Conservation (phyloP, 2,113 vertebrate species). For the Tursiops truncatus region DNA sequence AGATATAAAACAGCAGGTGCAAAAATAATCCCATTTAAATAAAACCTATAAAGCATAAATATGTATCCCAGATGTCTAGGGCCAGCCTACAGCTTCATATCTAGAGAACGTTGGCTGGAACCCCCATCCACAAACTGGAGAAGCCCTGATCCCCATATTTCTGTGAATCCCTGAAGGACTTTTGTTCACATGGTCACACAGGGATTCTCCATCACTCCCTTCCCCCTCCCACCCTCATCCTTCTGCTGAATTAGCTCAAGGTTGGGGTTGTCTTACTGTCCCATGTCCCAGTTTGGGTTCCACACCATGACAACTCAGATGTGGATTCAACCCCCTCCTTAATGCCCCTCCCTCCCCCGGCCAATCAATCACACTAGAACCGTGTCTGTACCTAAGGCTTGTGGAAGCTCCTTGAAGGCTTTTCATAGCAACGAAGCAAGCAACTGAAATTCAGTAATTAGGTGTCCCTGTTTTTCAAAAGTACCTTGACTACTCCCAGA, state of each 20-base stretch:
- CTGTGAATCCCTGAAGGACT: neutral
- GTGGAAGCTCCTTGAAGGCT: neutral
- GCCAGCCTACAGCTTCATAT: neutral
- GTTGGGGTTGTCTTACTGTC: neutral
- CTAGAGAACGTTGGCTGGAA: neutral
- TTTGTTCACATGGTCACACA: neutral
- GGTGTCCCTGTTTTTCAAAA: neutral
- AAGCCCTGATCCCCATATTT: neutral
- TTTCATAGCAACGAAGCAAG: neutral
- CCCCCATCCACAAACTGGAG: neutral
- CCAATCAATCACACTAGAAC: too few species aligned
- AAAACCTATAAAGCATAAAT: neutral
- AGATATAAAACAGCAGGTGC: neutral
- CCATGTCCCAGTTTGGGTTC: neutral
- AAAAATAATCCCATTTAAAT: neutral
- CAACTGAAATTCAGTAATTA: neutral
- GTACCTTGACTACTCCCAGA: neutral
- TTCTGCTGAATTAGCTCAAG: neutral
- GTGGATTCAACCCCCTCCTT: neutral
- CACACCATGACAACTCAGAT: too few species aligned
- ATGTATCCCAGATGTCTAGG: neutral
- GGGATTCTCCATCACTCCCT: neutral
- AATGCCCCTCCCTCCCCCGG: neutral
- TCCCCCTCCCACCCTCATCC: neutral
- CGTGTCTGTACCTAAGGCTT: neutral